These are phyloP conservation scores for Hirundichthys speculiger DNA, from an alignment of 2,113 vertebrate species.

Conservation along the genomic window DNA sequence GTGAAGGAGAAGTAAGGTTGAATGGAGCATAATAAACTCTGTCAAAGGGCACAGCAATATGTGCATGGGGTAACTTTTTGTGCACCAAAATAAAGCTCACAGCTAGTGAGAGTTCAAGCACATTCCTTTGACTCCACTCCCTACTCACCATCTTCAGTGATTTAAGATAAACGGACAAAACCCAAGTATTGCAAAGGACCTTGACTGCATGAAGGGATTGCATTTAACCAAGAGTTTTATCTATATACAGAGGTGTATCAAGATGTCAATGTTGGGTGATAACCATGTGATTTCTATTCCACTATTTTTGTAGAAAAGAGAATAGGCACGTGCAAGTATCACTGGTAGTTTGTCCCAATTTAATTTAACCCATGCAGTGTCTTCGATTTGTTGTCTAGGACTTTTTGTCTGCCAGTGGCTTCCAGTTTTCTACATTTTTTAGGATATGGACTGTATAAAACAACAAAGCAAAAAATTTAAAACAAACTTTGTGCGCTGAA, in stretches of 20 bases:
- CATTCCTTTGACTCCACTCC: slow-evolving; percentile 53
- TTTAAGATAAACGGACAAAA: slow-evolving; percentile 40
- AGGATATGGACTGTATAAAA: slow-evolving; percentile 67
- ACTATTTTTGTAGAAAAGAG: slow-evolving; percentile 82
- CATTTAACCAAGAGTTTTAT: slow-evolving; percentile 75
- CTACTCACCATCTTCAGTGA: slow-evolving; percentile 31
- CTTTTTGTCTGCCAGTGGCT: slow-evolving; percentile 80
- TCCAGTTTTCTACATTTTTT: slow-evolving; percentile 82
- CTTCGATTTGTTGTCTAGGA: slow-evolving; percentile 69
- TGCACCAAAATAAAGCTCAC: slow-evolving; percentile 32
- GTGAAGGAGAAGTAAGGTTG: slow-evolving; percentile 6
- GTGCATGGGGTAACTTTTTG: slow-evolving; percentile 16
- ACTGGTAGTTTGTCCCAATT: slow-evolving; percentile 67
- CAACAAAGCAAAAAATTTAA: slow-evolving; percentile 76
- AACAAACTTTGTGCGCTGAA: slow-evolving; percentile 61
- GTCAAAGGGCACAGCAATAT: slow-evolving; percentile 25
- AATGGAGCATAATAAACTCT: slow-evolving; percentile 33
- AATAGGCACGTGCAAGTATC: slow-evolving; percentile 65
- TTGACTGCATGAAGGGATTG: slow-evolving; percentile 79
- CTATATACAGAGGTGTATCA: slow-evolving; percentile 72
- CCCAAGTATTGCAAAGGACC: slow-evolving; percentile 37
- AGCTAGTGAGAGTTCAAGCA: slow-evolving; percentile 55
- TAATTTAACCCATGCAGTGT: slow-evolving; percentile 57
- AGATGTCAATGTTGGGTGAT: slow-evolving; percentile 78
- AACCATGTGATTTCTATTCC: slow-evolving; percentile 77